phyloP scores from a whole-genome alignment of 2,888 invertebrate genomes.

The Ennomos fuscantarius region DNA sequence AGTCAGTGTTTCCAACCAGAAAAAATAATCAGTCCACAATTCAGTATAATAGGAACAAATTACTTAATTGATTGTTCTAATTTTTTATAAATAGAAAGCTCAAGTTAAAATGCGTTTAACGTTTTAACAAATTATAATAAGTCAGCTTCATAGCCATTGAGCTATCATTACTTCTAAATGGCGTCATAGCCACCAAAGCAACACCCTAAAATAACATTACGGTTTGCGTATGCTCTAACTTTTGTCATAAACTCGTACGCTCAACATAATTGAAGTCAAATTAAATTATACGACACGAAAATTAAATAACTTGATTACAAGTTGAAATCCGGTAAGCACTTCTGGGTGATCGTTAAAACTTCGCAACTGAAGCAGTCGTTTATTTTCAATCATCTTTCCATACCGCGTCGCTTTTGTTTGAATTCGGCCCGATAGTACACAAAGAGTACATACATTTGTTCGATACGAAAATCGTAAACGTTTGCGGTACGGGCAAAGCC shows the following conservation, averaged over 20 bases:
- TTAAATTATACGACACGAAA: constrained; percentile 22
- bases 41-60: too few relatives aligned
- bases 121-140: too few relatives aligned
- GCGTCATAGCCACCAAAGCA: neutral
- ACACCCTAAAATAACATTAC: constrained; percentile 4
- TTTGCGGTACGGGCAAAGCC: constrained; percentile 25
- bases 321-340: constrained; percentile 15
- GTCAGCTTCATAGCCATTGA: too few relatives aligned
- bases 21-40: too few relatives aligned
- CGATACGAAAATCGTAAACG: constrained; percentile 18
- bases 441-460: constrained; percentile 30
- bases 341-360: constrained; percentile 25
- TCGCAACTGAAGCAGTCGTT: constrained; percentile 19
- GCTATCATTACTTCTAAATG: too few relatives aligned
- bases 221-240: constrained; percentile 17
- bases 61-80: too few relatives aligned
- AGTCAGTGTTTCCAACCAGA: too few relatives aligned
- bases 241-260: constrained; percentile 18
- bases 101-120: too few relatives aligned
- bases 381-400: constrained; percentile 28
- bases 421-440: constrained; percentile 25
- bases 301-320: constrained; percentile 17
- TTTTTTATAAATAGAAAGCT: too few relatives aligned
- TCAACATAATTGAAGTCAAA: constrained; percentile 20
- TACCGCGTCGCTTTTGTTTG: constrained; percentile 6